Evolutionary conservation across 1,140 invertebrate genomes (phyloP).

Genomic region (Atopsyche davidsoni): DNA sequence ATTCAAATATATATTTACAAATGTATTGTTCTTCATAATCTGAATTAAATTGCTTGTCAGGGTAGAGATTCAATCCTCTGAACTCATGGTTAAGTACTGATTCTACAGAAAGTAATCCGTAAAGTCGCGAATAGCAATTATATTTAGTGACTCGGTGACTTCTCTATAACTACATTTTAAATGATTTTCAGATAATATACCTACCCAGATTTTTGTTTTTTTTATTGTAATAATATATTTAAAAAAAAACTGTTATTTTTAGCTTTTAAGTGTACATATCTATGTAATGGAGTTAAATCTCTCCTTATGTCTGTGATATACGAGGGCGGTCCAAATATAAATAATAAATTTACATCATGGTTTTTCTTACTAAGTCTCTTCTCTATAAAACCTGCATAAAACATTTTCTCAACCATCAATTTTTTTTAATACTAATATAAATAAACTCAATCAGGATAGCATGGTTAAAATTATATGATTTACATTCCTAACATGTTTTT

Average conservation of each 20-base stretch:
- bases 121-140: not conserved
- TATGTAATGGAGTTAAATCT: constrained; percentile 17
- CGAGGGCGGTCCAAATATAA: no score
- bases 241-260: not conserved
- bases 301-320: constrained; percentile 29
- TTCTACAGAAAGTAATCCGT: not conserved
- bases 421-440: no score
- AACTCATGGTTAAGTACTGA: not conserved
- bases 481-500: no score
- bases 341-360: no score
- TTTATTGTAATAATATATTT: not conserved
- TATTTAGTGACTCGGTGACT: not conserved
- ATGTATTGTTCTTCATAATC: not conserved
- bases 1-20: not conserved
- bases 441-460: no score
- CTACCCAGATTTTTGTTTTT: not conserved
- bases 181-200: not conserved
- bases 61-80: not conserved
- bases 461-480: no score
- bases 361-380: no score
- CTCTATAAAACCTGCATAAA: no score
- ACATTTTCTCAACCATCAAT: no score
- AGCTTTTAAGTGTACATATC: constrained; percentile 20
- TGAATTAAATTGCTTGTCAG: not conserved
- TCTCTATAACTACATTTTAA: not conserved